Conservation (phyloP, 2,797 vertebrate genomes). For the Anguilla obscura region DNA sequence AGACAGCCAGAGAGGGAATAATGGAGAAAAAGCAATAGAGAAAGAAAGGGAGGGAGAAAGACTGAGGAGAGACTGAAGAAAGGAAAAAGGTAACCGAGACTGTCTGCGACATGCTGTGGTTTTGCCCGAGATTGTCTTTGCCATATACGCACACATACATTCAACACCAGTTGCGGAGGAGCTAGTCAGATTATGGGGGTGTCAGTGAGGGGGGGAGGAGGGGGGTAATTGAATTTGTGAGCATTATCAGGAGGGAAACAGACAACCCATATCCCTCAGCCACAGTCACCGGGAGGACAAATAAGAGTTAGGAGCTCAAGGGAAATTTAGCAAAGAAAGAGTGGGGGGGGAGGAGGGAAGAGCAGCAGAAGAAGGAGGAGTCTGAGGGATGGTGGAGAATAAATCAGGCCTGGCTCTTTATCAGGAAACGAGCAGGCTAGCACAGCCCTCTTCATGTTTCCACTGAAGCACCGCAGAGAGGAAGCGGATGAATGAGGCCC, state of each 20-base stretch:
- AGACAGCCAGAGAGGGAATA: neutral
- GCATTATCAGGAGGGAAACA: conserved; percentile 1
- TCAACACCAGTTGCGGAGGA: neutral
- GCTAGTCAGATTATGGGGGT: conserved; percentile 3
- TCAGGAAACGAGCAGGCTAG: neutral
- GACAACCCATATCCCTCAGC: conserved; percentile 9
- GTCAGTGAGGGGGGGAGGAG: neutral
- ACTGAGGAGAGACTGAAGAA: neutral
- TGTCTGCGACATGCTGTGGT: neutral
- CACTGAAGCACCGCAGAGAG: neutral
- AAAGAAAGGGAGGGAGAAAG: neutral
- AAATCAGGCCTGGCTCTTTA: neutral
- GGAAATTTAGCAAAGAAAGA: conserved; percentile 27
- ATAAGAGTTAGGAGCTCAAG: conserved; percentile 20
- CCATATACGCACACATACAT: neutral
- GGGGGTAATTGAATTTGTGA: conserved; percentile 20
- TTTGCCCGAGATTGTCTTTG: neutral
- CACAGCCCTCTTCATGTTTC: neutral
- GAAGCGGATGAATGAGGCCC: neutral
- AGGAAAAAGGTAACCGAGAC: neutral
- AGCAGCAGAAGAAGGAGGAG: conserved; percentile 37
- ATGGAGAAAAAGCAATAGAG: neutral
- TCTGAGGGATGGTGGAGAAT: conserved; percentile 38
- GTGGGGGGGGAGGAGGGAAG: neutral
- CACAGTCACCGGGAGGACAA: conserved; percentile 11